phyloP scores from a whole-genome alignment of 30 jellyfish, hydroid and myxozoan genomes.

The Sanderia malayensis region DNA sequence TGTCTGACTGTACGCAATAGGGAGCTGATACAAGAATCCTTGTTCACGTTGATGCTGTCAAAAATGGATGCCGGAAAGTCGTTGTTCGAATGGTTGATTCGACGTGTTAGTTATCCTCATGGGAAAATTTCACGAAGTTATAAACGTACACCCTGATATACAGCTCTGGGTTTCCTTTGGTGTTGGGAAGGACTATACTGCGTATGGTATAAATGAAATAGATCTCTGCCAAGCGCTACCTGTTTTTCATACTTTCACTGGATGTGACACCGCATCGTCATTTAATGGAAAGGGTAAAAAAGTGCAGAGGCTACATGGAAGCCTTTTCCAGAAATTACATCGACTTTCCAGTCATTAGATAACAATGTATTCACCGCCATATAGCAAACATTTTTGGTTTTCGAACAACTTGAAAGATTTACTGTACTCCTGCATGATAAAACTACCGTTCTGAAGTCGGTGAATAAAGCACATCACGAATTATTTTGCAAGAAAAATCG shows the following conservation, averaged over 20 bases:
- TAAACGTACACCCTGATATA: slow-evolving; percentile 6
- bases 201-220: too few species aligned
- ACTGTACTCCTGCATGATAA: slow-evolving; percentile 19
- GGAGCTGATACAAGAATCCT: too few species aligned
- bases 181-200: too few species aligned
- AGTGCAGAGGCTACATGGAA: slow-evolving; percentile 31
- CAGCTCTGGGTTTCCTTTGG: too few species aligned
- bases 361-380: slow-evolving; percentile 1
- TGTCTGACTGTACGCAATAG: too few species aligned
- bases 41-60: slow-evolving; percentile 25
- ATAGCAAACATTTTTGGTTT: background rate
- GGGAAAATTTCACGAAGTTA: background rate
- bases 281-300: slow-evolving; percentile 28
- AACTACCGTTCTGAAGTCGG: slow-evolving; percentile 24
- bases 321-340: slow-evolving; percentile 16
- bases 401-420: slow-evolving; percentile 23
- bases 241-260: slow-evolving; percentile 18
- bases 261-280: slow-evolving; percentile 10
- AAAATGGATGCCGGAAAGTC: slow-evolving; percentile 2
- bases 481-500: slow-evolving; percentile 18
- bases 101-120: slow-evolving; percentile 40
- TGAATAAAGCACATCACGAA: slow-evolving; percentile 31
- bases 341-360: slow-evolving; percentile 10
- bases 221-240: too few species aligned
- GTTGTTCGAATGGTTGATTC: slow-evolving; percentile 17